phyloP scores from a whole-genome alignment of 2,113 vertebrate species.

The Anser brachyrhynchus region DNA sequence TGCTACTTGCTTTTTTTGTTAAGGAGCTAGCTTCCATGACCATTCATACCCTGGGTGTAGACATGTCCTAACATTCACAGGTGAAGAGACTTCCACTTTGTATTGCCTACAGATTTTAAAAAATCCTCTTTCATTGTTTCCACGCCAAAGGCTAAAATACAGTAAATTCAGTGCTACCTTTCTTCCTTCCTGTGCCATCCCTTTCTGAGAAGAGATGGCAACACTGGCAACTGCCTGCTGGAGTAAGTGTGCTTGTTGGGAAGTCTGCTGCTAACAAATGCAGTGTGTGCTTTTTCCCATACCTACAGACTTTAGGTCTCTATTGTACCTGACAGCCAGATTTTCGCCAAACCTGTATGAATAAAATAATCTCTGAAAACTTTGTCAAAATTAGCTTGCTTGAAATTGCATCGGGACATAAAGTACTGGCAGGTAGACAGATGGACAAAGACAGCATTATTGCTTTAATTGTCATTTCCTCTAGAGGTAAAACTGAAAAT shows the following conservation, averaged over 20 bases:
- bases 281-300: neutral
- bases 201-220: neutral
- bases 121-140: neutral
- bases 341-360: neutral
- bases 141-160: neutral
- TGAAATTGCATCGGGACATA: neutral
- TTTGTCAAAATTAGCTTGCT: neutral
- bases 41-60: too few relatives aligned
- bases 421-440: neutral
- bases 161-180: neutral
- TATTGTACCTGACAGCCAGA: neutral
- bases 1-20: neutral
- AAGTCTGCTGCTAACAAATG: neutral
- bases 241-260: fast-evolving
- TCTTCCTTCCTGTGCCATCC: neutral
- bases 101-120: neutral
- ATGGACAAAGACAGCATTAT: neutral
- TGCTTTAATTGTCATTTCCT: conserved; percentile 4
- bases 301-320: fast-evolving
- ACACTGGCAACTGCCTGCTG: neutral
- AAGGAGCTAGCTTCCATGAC: neutral
- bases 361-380: neutral
- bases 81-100: neutral
- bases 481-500: neutral
- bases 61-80: neutral